Conservation (phyloP, 2,888 invertebrate species). For the Cosmia trapezina region DNA sequence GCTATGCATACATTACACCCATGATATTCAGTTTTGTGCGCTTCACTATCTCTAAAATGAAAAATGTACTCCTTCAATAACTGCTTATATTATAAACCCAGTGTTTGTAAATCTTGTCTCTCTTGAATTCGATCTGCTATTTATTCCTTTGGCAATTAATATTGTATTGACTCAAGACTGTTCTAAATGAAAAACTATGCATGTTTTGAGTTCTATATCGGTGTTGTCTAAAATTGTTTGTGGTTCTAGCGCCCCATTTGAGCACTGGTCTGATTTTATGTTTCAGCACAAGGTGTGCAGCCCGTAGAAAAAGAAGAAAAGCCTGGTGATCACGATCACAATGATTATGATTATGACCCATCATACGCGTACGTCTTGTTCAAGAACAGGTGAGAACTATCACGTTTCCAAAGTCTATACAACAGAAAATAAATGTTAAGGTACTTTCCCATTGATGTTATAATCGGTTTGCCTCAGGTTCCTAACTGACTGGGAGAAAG, state of each 20-base stretch:
- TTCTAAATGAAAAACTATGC: slow-evolving; percentile 49
- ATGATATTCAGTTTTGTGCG: slow-evolving; percentile 45
- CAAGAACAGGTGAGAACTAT: slow-evolving; percentile 91
- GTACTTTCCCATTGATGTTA: slow-evolving; percentile 58
- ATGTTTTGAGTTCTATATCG: slow-evolving; percentile 55
- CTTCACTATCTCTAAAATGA: slow-evolving; percentile 33
- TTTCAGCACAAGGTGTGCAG: slow-evolving; percentile 79
- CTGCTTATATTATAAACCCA: slow-evolving; percentile 30
- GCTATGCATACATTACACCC: slow-evolving; percentile 22
- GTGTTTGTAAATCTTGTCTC: slow-evolving; percentile 14
- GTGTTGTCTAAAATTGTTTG: slow-evolving; percentile 48
- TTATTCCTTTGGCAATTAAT: slow-evolving; percentile 36
- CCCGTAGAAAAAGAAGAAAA: slow-evolving; percentile 72
- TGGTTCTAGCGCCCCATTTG: slow-evolving; percentile 15
- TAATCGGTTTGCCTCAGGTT: slow-evolving; percentile 75
- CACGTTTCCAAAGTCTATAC: slow-evolving; percentile 7
- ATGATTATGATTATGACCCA: slow-evolving; percentile 92
- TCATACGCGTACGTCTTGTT: slow-evolving; percentile 95
- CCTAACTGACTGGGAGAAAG: slow-evolving; percentile 92
- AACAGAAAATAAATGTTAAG: slow-evolving; percentile 56
- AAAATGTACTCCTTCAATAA: slow-evolving; percentile 17
- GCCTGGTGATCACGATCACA: slow-evolving; percentile 84
- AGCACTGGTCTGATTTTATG: slow-evolving; percentile 56
- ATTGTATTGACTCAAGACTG: slow-evolving; percentile 17
- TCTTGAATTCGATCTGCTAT: slow-evolving; percentile 31